phyloP scores from a whole-genome alignment of 2,797 vertebrate genomes.

The Alauda arvensis region DNA sequence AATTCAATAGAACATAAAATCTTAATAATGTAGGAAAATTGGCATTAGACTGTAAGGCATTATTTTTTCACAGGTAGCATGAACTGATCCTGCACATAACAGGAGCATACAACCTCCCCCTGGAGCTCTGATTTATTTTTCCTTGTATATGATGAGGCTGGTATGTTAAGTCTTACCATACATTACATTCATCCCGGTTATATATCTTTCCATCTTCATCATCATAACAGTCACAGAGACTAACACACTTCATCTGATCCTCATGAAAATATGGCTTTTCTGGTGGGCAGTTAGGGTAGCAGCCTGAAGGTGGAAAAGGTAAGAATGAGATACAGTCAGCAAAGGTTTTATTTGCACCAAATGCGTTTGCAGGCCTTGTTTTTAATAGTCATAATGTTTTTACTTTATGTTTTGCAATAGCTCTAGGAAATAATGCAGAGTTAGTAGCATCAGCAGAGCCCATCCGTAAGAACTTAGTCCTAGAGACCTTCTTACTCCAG shows the following conservation, averaged over 20 bases:
- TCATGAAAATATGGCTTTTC: constrained; percentile 88
- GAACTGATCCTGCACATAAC: not conserved
- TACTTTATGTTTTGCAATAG: not conserved
- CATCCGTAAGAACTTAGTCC: not conserved
- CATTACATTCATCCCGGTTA: constrained; percentile 72
- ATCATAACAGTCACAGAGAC: constrained; percentile 84
- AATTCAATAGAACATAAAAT: not conserved
- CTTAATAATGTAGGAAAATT: not conserved
- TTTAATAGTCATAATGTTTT: not conserved
- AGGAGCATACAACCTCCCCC: not conserved
- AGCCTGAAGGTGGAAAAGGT: constrained; percentile 75
- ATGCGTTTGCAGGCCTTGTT: not conserved
- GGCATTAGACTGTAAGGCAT: not conserved
- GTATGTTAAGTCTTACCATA: constrained; percentile 77
- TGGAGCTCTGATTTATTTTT: not conserved
- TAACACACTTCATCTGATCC: constrained; percentile 82
- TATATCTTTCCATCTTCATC: constrained; percentile 56
- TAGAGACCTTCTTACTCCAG: not conserved
- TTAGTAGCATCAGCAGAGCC: not conserved
- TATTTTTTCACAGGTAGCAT: not conserved
- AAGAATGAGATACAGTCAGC: not conserved
- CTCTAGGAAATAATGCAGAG: not conserved
- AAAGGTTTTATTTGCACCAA: not conserved
- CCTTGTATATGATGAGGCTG: not conserved
- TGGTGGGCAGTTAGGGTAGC: constrained; percentile 88